Evolutionary conservation across 2,113 vertebrate species (phyloP), one percentile per base, ranked within the genome.

Genomic region (Pangasianodon gigas): DNA sequence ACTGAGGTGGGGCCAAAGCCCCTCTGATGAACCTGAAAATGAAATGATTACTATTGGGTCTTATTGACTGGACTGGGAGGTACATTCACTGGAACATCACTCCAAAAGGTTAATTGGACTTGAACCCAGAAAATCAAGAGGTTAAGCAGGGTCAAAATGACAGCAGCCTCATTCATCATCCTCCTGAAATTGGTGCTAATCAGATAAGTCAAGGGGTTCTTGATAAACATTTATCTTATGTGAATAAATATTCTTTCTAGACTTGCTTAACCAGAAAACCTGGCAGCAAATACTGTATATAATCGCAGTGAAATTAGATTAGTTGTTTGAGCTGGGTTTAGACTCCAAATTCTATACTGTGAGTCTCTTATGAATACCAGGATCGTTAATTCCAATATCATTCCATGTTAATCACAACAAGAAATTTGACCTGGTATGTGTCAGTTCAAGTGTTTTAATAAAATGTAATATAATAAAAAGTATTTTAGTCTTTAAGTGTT

Each of bases 111-210:
- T 99, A 99, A 99, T 99, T 99, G 96, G 97, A 99, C 98, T 98
- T 98, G 98, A 99, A 98, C 98, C 97, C 95, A 94, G 97, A 97
- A 98, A 98, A 97, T 99, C 97, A 98, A 97, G 97, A 97, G 98
- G 98, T 99, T 98, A 97, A 95, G 90, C 95, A 93, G 95, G 97
- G 97, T 98, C 97, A 97, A 93, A 93, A 94, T 96, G 97, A 97
- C 98, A 98, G 97, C 96, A 97, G 97, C 97, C 95, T 94, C 94
- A 96, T 97, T 96, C 96, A 96, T 96, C 95, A 95, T 97, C 93
- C 94, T 94, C 95, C 95, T 97, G 96, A 96, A 96, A 96, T 96
- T 96, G 96, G 95, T 88, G 91, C 96, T 98, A 98, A 97, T 97
- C 97, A 97, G 96, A 97, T 97, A 97, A 97, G 96, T 97, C 96